A percentile compares a stretch with the other conserved stretches of the same genome.
phyloP scores from a whole-genome alignment of 2,888 invertebrate species.

The Selenia dentaria region DNA sequence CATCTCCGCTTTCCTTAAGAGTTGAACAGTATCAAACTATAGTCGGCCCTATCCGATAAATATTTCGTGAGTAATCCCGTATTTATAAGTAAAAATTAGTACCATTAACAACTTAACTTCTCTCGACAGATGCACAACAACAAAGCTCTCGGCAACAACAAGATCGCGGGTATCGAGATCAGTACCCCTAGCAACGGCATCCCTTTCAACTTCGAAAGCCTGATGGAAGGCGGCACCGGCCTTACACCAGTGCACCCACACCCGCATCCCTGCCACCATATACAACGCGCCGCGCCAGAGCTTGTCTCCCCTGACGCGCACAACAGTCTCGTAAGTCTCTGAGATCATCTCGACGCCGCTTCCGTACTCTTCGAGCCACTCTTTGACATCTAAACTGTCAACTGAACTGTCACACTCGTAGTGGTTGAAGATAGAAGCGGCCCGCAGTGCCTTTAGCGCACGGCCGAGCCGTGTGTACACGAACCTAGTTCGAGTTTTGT shows the following conservation, averaged over 20 bases:
- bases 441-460: constrained; percentile 13
- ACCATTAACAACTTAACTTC: too few relatives aligned
- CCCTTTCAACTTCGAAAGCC: constrained; percentile 95
- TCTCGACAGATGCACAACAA: constrained; percentile 74
- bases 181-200: constrained; percentile 95
- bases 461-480: constrained; percentile 41
- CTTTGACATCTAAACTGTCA: constrained; percentile 1
- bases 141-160: constrained; percentile 78
- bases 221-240: constrained; percentile 97
- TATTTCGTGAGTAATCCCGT: too few relatives aligned
- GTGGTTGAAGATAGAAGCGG: constrained; percentile 2
- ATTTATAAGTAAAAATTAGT: too few relatives aligned
- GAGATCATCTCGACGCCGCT: constrained; percentile 63
- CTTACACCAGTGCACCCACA: constrained; percentile 91
- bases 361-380: constrained; percentile 40
- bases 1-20: too few relatives aligned
- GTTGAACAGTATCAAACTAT: too few relatives aligned
- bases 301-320: constrained; percentile 90
- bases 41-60: too few relatives aligned
- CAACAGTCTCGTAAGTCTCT: constrained; percentile 93
- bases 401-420: too few relatives aligned
- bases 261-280: constrained; percentile 86
- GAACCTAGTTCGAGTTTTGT: constrained; percentile 49
- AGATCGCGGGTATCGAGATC: constrained; percentile 92
- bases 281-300: constrained; percentile 86